Base-by-base conservation (phyloP, 2,888 invertebrate genomes). In the Cerastis rubricosa region DNA sequence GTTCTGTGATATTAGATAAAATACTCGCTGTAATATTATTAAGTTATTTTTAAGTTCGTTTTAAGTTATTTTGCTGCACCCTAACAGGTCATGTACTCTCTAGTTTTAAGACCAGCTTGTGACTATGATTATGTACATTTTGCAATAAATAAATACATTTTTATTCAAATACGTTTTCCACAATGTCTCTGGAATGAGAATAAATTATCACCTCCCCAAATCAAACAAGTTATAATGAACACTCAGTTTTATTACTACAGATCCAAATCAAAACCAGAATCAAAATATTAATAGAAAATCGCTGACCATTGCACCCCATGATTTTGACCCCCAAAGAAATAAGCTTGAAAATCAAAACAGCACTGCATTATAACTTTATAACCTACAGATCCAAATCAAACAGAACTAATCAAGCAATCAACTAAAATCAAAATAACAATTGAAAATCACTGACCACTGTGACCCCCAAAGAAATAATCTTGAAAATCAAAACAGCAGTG, bases 401-500 rank as follows among this genome's bases (percentile, higher is more conserved):
- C 74, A 74, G 17, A 74, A 4, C 54, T 68, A 73, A 81, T 81
- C 54, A n/a, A 40, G 22, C 40, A 40, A 63, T 63, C 65, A 74
- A 71, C 22, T 47, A 61, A 74, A 79, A 81, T 76, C 74, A 74
- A 78, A 86, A 86, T 73, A 85, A 86, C 84, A 86, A 84, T 85
- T 68, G 25, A 63, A 75, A 86, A 72, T 82, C 70, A 78, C 77
- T 87, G 87, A 87, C 87, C 87, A 72, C 68, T 68, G 51, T 45
- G 1, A 69, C 72, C 54, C 76, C 70, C 68, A 6, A 29, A 71
- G 64, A 67, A 86, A 83, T 85, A 86, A 88, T 85, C 83, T 80
- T 73, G 29, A 76, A 87, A 87, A 90, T 89, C 89, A 90, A 86
- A 89, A 88, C 82, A 84, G 89, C 83, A 82, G 85, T 76, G 78